Base-by-base conservation (phyloP, 2,888 invertebrate genomes). In the Drosophila macrospina region DNA sequence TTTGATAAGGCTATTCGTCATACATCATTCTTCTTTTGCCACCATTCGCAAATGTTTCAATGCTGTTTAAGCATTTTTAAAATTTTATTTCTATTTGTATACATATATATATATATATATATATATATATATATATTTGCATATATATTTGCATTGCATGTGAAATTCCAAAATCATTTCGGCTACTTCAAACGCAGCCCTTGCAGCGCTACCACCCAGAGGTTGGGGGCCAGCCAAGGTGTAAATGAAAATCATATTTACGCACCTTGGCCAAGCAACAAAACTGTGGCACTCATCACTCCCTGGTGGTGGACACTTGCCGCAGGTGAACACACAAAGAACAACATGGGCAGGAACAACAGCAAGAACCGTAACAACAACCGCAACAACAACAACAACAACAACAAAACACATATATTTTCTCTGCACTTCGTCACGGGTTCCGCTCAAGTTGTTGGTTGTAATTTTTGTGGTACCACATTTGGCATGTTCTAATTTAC, bases 401-500 rank as follows among this genome's bases (percentile, higher is more conserved):
- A 59, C 56, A 59, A 54, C 20, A 20, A 20, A 20, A 20, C 20
- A 20, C 1, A 52, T 51, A 68, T 68, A 2, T 51, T 32, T 52
- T 56, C 15, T 51, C 34, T 37, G 39, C 36, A 37, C 57, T 55
- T 78, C 63, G 78, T 72, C 74, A 77, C 64, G 68, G 62, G 60
- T 77, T 52, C 60, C 56, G 68, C 59, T 55, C 50, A 51, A 48
- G 41, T 67, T 42, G 32, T 42, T 34, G 20, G 57, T 57, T 55
- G 57, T 63, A 57, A 62, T 60, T 64, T 70, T 20, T 20, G n/a
- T 39, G 44, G 52, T 52, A 60, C 61, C 62, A 54, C 82, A 86
- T 86, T 88, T 77, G 79, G 82, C 88, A 78, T 89, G 90, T 89
- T 90, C 90, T 90, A 90, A 90, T 90, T 90, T 90, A 82, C 83